Evolutionary conservation across 2,113 vertebrate species (phyloP), one percentile per base, ranked within the genome.

Genomic region (Brachyistius frenatus): DNA sequence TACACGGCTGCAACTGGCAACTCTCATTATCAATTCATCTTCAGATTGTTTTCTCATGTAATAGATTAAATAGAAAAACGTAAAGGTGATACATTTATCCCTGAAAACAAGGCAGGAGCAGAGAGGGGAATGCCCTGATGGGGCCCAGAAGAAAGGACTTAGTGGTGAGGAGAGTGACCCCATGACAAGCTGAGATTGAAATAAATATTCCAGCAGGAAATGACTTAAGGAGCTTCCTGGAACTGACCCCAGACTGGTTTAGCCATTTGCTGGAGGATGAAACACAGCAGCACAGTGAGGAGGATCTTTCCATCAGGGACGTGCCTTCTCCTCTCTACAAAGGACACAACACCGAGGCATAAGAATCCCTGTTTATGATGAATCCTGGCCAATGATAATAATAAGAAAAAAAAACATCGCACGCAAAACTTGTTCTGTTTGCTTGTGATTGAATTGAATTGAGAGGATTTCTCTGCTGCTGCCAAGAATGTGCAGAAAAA

Each of bases 151-250:
- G 60, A 83, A 75, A 66, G 56, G 32, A 72, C 30, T 65, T 35
- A 14, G 15, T 44, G 58, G 62, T 49, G 58, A 78, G 30, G 80
- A 70, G 74, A 66, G 49, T 67, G 56, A 75, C 73, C 72, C 89
- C 84, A 86, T 88, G 86, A 91, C 91, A 83, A 81, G 67, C 68
- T 78, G 65, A 76, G 78, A 77, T 81, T 90, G 85, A 89, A 87
- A 88, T 88, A 87, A 90, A 91, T 89, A 88, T 84, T 84, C 78
- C 80, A 81, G 80, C 88, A 93, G 90, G 92, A 94, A 93, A 93
- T 93, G 64, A 86, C 70, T 90, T 86, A 83, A 91, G 78, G 69
- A 91, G 80, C 83, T 86, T 81, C 82, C 77, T 90, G 86, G 81
- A 89, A 54, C 70, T 78, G 76, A 83, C 72, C 80, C 64, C 61